Base-by-base conservation (phyloP, 2,888 invertebrate genomes). In the Chrysina gloriosa region DNA sequence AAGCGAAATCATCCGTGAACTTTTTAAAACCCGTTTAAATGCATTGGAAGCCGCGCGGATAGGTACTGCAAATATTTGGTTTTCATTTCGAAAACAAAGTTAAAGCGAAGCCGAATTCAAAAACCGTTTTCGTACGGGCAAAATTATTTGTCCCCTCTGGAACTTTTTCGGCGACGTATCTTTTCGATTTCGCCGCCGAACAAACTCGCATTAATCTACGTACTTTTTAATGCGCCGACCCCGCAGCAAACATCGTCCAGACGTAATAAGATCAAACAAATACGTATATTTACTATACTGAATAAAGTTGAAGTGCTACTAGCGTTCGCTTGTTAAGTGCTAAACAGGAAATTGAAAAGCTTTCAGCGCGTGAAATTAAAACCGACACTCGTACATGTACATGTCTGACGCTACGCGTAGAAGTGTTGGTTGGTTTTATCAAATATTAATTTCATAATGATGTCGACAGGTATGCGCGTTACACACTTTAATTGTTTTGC, bases 21-120 rank as follows among this genome's bases (percentile, higher is more conserved):
- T 72, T 73, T 72, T 73, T 73, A 73, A 72, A 70, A 70, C 73
- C 73, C 65, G 70, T 74, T 75, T 75, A 75, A 75, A 75, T 75
- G 73, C 74, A 75, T 74, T 69, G 71, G 71, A 70, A 65, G 29
- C 48, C 63, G 36, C 66, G 58, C 29, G 23, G 21, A n/a, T n/a
- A n/a, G n/a, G n/a, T 42, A 61, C 69, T 68, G 64, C 69, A 73
- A 73, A 73, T 73, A 71, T 73, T 73, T 73, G 71, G 68, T 68
- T 72, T 70, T 69, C 69, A 73, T 72, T 70, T 73, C 61, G 52
- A 70, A 73, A 73, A 73, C 71, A 70, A 70, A 70, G 69, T 72
- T 70, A 69, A 68, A 19, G 25, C 61, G 65, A 16, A 65, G 50
- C 29, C 39, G 65, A 68, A 48, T 68, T 48, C 65, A 27, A 66